Percentiles rank a stretch among this genome's conserved stretches.
phyloP scores from a whole-genome alignment of 2,797 vertebrate genomes.

The Microctenopoma lineatum region DNA sequence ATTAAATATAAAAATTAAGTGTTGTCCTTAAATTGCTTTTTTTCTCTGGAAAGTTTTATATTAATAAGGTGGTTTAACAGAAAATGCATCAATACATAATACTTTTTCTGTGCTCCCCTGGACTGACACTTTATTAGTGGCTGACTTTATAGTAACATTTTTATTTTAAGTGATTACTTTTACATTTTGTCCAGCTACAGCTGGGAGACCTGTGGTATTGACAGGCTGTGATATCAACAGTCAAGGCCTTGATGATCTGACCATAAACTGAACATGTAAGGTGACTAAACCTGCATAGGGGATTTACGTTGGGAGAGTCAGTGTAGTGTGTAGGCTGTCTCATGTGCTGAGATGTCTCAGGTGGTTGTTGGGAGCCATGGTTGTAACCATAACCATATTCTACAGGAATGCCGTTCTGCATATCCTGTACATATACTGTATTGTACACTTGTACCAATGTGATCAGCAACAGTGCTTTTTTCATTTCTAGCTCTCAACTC shows the following conservation, averaged over 20 bases:
- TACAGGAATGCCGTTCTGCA: neutral
- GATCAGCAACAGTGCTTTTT: neutral
- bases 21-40: neutral
- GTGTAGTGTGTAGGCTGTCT: too few species aligned
- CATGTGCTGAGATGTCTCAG: too few species aligned
- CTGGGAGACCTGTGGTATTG: neutral
- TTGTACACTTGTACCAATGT: neutral
- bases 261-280: slow-evolving; percentile 8
- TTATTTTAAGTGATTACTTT: neutral
- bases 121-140: neutral
- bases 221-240: slow-evolving; percentile 1
- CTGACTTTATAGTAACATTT: neutral
- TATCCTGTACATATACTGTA: neutral
- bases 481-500: neutral
- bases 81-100: neutral
- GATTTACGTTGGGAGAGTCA: neutral
- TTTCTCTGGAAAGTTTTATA: neutral
- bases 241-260: slow-evolving; percentile 3
- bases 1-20: neutral
- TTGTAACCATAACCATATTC: neutral
- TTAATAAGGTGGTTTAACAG: too few species aligned
- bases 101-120: slow-evolving; percentile 3
- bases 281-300: neutral
- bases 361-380: too few species aligned
- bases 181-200: neutral